phyloP scores from a whole-genome alignment of 2,113 vertebrate species.

The Eolophus roseicapilla region DNA sequence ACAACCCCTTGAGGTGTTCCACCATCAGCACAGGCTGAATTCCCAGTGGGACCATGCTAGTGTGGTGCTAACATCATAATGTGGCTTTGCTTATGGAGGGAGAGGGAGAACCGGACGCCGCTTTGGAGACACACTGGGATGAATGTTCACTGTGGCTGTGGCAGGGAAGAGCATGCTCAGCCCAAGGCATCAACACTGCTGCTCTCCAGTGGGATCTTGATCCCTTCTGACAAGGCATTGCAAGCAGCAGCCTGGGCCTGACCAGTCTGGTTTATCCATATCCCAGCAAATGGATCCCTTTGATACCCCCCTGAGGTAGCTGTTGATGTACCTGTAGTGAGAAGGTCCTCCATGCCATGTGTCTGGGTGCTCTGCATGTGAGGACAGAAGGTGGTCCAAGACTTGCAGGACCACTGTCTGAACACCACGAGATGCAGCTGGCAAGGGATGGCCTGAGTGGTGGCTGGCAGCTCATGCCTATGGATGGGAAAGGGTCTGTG shows the following conservation, averaged over 20 bases:
- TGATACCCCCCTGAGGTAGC: rapidly evolving
- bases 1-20: not conserved
- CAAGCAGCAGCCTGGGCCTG: not conserved
- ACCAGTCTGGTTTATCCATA: rapidly evolving
- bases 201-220: not conserved
- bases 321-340: too few species aligned
- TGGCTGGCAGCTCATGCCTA: not conserved
- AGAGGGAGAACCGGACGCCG: not conserved
- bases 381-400: not conserved
- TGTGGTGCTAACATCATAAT: rapidly evolving
- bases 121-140: not conserved
- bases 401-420: rapidly evolving
- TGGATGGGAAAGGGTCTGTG: not conserved
- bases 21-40: not conserved
- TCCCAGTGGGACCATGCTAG: not conserved
- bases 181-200: rapidly evolving
- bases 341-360: not conserved
- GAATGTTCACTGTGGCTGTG: rapidly evolving
- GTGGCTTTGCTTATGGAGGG: rapidly evolving
- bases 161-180: not conserved
- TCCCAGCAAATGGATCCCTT: not conserved
- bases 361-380: not conserved
- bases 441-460: rapidly evolving
- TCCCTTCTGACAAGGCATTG: rapidly evolving
- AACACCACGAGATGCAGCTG: rapidly evolving